phyloP scores from a whole-genome alignment of 1,140 invertebrate genomes.

The Venustaconcha ellipsiformis region DNA sequence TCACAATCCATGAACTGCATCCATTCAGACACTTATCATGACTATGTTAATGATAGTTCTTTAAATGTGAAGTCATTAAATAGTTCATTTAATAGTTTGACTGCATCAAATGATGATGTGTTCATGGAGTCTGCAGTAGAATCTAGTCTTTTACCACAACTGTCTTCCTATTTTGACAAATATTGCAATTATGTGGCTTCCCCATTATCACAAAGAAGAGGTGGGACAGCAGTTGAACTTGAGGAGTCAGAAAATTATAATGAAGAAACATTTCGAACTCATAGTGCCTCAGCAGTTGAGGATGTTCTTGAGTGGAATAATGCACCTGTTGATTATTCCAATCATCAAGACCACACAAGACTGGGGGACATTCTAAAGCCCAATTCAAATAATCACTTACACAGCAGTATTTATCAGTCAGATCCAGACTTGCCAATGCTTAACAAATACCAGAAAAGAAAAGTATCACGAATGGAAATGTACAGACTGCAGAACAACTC shows the following conservation, averaged over 20 bases:
- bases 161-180: conserved; percentile 1
- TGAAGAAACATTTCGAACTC: conserved; percentile 16
- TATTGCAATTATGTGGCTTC: conserved; percentile 4
- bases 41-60: conserved; percentile 3
- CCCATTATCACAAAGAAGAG: conserved; percentile 6
- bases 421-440: conserved; percentile 20
- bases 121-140: conserved; percentile 24
- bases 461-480: conserved; percentile 13
- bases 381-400: too few relatives aligned
- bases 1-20: conserved; percentile 17
- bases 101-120: conserved; percentile 27
- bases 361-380: neutral
- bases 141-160: conserved; percentile 9
- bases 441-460: conserved; percentile 21
- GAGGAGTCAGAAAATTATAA: neutral
- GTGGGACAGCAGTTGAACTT: conserved; percentile 7
- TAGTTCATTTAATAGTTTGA: conserved; percentile 29
- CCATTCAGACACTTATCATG: conserved; percentile 12
- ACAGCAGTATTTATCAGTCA: conserved; percentile 13
- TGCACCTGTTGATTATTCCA: conserved; percentile 12
- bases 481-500: conserved; percentile 25
- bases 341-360: conserved; percentile 20
- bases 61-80: conserved; percentile 22
- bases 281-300: conserved; percentile 27
- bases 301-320: conserved; percentile 12